Conservation (phyloP, 2,888 invertebrate genomes). For the Carabus problematicus region DNA sequence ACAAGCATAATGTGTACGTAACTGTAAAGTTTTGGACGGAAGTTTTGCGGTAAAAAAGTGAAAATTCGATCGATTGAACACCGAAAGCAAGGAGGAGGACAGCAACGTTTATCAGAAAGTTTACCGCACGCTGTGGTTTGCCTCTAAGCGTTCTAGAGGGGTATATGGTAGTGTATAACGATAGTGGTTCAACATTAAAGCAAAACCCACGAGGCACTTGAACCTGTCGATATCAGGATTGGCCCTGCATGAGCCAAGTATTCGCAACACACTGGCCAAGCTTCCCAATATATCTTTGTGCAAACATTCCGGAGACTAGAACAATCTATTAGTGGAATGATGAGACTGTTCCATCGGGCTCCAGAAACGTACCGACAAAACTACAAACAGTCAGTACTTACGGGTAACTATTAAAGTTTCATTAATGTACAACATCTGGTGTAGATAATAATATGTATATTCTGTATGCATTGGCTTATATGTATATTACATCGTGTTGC, state of each 20-base stretch:
- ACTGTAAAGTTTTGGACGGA: slow-evolving; percentile 24
- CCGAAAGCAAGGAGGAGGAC: neutral
- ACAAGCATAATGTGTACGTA: slow-evolving; percentile 1
- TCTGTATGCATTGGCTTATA: too few species aligned
- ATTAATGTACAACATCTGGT: neutral
- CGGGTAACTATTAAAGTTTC: neutral
- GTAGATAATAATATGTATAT: too few species aligned
- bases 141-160: slow-evolving; percentile 19
- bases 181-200: slow-evolving; percentile 37
- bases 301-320: slow-evolving; percentile 31
- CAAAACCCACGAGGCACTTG: slow-evolving; percentile 31
- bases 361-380: neutral
- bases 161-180: slow-evolving; percentile 34
- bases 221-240: slow-evolving; percentile 34
- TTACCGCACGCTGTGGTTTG: slow-evolving; percentile 15
- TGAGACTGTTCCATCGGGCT: slow-evolving; percentile 24
- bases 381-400: neutral
- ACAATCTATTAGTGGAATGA: slow-evolving; percentile 38
- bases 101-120: slow-evolving; percentile 17
- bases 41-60: slow-evolving; percentile 25
- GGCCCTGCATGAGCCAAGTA: slow-evolving; percentile 13
- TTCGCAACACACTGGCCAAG: neutral
- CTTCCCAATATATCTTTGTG: too few species aligned
- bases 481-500: too few species aligned
- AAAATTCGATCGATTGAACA: slow-evolving; percentile 24